phyloP scores from a whole-genome alignment of 2,888 invertebrate genomes.

The Nezara viridula region DNA sequence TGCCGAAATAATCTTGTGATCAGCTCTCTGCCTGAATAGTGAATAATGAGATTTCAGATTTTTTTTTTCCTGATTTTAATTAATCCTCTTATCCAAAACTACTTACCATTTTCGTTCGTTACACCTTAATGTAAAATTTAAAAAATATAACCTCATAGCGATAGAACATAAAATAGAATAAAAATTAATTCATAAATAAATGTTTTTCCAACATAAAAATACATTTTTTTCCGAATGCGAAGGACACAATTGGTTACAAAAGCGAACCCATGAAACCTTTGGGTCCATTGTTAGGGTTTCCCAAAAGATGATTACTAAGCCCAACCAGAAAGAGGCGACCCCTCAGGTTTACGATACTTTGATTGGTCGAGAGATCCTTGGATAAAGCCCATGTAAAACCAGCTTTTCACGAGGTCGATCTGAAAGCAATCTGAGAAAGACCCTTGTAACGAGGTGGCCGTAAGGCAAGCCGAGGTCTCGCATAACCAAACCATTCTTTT shows the following conservation, averaged over 20 bases:
- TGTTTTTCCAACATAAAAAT: no score
- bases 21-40: no score
- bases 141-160: no score
- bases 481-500: background rate
- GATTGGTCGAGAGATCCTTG: background rate
- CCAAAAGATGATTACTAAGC: background rate
- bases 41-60: no score
- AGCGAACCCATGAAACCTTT: background rate
- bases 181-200: no score
- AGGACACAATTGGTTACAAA: background rate
- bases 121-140: no score
- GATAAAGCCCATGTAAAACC: background rate
- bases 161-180: no score
- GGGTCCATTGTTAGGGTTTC: background rate
- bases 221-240: no score
- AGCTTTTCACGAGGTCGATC: background rate
- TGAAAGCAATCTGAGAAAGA: conserved; percentile 3
- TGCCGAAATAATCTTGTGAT: no score
- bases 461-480: background rate
- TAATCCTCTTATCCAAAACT: no score
- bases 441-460: background rate
- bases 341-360: background rate
- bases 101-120: no score
- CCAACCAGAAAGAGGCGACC: background rate
- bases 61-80: no score